Base-by-base conservation (phyloP, 2,113 vertebrate genomes). In the Athene cunicularia region DNA sequence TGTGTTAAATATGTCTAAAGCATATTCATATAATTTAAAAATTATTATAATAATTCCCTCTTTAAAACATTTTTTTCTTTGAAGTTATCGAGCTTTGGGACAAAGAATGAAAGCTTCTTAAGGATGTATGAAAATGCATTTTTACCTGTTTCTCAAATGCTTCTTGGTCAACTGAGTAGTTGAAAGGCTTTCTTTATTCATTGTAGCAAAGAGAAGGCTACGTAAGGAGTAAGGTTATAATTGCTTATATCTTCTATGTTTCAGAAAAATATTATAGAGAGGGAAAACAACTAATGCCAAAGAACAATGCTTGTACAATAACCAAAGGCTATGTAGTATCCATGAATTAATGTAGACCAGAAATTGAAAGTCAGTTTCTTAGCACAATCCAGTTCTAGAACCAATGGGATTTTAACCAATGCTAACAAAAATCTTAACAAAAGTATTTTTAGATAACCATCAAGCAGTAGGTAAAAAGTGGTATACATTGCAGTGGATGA, bases 1-100 rank as follows among this genome's bases (percentile, higher is more conserved):
- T 91, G 85, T 92, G 58, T 96, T 95, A 93, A 96, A 86, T 93
- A 93, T 45, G 50, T 73, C 62, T 82, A 90, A 96, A 94, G 5
- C 76, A 82, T 82, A 93, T 88, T 87, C 27, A 83, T 88, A 95
- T 88, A 87, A 80, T 75, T 94, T 87, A 0, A 53, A 94, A 94
- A 82, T 68, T 88, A 87, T 93, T 89, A 77, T 82, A 56, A 71
- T 81, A 32, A 56, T 87, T 75, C 35, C 14, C 20, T 28, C 45
- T 80, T 88, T 86, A 60, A 94, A 80, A 26, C 8, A 14, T 56
- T 55, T 20, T 93, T 88, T 90, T 71, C 37, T 85, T 84, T 94
- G 24, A 89, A 85, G 53, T 85, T 82, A 8, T 28, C 0, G 8
- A 82, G 15, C 81, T 80, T 90, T 73, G 74, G 66, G 62, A 93